Evolutionary conservation across 2,797 vertebrate species (phyloP).

Genomic region (Eulemur rubriventer): DNA sequence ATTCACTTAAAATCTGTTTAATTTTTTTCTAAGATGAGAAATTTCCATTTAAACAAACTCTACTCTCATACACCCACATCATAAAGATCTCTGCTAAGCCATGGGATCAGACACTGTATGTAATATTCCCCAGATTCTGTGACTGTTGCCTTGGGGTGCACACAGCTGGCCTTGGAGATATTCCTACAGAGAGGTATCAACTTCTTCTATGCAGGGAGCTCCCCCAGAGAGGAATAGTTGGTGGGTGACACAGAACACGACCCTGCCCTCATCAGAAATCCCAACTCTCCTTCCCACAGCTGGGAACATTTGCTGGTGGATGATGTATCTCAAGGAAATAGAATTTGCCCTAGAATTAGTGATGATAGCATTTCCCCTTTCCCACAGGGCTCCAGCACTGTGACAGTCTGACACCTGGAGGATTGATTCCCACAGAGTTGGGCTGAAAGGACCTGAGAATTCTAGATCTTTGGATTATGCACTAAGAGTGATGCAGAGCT

Average conservation of each 20-base stretch:
- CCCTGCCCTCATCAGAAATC: neutral
- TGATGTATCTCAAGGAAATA: neutral
- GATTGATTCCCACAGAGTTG: fast-evolving
- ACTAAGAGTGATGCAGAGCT: neutral
- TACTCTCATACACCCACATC: neutral
- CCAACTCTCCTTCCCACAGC: neutral
- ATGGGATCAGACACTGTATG: neutral
- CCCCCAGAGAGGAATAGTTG: neutral
- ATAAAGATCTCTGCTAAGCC: neutral
- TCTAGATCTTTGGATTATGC: neutral
- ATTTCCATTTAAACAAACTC: neutral
- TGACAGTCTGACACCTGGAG: neutral
- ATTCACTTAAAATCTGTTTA: neutral
- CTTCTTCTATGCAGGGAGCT: neutral
- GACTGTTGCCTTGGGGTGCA: neutral
- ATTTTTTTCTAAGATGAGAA: neutral
- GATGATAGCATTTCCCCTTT: neutral
- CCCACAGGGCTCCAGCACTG: neutral
- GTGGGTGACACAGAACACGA: too few relatives aligned
- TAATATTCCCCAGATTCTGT: neutral
- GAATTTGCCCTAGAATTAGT: neutral
- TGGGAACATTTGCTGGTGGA: neutral
- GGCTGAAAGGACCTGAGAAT: neutral
- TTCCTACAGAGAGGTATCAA: neutral
- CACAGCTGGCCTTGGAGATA: neutral